A percentile compares a stretch with the other conserved stretches of the same genome.
Evolutionary conservation across 2,888 invertebrate genomes (phyloP).

Genomic region (Conus canariensis): DNA sequence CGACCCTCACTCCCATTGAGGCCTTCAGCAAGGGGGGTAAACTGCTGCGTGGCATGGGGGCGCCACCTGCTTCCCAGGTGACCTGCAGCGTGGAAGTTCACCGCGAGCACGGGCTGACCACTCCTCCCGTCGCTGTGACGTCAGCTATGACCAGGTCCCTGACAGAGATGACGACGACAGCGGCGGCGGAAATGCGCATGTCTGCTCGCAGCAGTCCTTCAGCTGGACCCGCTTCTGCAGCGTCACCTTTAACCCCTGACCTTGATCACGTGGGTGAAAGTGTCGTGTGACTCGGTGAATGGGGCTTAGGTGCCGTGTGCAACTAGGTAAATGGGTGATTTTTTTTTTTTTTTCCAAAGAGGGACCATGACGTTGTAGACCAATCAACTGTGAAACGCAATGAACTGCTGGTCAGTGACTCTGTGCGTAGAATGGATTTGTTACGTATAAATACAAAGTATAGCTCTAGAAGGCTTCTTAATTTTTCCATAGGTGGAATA

Average conservation of each 20-base stretch:
- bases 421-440: no score
- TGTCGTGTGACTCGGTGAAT: not conserved
- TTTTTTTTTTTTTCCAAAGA: no score
- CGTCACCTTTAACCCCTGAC: not conserved
- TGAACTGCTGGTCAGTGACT: no score
- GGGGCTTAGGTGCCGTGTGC: no score
- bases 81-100: not conserved
- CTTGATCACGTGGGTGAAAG: not conserved
- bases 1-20: slow-evolving; percentile 6
- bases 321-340: no score
- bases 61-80: not conserved
- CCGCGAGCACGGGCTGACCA: not conserved
- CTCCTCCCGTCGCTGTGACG: not conserved
- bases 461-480: no score
- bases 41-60: not conserved
- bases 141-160: not conserved
- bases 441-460: no score
- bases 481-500: no score
- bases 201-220: not conserved
- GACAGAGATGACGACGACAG: not conserved
- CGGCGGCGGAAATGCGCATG: not conserved
- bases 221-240: no score
- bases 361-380: no score
- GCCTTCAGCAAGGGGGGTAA: not conserved
- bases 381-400: no score